Conservation (phyloP, 2,113 vertebrate species). For the Pholis gunnellus region DNA sequence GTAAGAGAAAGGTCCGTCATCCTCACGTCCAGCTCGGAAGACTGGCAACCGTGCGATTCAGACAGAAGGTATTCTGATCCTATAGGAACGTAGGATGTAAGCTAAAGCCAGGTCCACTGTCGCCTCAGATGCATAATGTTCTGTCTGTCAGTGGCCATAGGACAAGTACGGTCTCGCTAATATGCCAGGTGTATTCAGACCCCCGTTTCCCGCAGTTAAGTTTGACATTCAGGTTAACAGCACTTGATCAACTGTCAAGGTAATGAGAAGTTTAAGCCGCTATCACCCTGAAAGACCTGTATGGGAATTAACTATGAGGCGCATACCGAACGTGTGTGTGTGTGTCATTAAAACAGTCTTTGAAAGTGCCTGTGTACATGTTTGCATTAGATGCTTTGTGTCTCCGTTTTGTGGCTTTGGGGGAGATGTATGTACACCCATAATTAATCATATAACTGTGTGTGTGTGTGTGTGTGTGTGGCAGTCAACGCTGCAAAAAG, state of each 20-base stretch:
- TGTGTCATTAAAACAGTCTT: not conserved
- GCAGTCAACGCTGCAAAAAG: conserved; percentile 1
- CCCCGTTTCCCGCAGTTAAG: not conserved
- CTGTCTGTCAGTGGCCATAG: conserved; percentile 1
- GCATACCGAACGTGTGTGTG: not conserved
- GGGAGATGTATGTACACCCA: not conserved
- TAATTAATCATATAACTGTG: conserved; percentile 38
- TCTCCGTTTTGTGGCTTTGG: not conserved
- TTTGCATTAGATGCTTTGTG: conserved; percentile 16
- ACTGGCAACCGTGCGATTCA: not conserved
- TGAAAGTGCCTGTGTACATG: not conserved
- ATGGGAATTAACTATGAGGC: not conserved
- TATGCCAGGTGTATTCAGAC: not conserved
- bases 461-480: not conserved
- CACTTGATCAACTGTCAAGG: not conserved
- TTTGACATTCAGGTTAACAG: not conserved
- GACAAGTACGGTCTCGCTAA: not conserved
- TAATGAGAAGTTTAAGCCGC: not conserved
- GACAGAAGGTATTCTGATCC: not conserved
- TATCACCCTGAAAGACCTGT: not conserved
- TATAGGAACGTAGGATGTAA: not conserved
- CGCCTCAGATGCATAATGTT: not conserved
- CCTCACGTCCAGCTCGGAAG: not conserved
- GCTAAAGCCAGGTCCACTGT: not conserved
- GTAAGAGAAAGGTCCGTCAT: not conserved